These are phyloP conservation scores for Halisarca cf. caerulea DNA, from an alignment of 37 sponge, comb jelly and placozoan species.

Conservation along the genomic window DNA sequence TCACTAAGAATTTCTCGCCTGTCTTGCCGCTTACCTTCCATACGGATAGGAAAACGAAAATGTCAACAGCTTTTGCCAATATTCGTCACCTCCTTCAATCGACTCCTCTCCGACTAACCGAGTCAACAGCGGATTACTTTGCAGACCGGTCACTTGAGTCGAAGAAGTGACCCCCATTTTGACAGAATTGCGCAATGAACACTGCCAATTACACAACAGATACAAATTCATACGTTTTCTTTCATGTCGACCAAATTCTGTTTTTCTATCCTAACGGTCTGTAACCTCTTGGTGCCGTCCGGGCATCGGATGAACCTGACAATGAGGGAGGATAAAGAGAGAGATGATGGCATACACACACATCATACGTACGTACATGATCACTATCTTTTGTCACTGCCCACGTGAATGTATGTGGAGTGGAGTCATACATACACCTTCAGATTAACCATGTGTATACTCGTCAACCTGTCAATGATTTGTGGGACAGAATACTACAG, in stretches of 20 bases:
- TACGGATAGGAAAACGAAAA: constrained; percentile 57
- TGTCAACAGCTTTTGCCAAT: constrained; percentile 72
- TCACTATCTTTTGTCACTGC: no score
- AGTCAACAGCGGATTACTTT: constrained; percentile 51
- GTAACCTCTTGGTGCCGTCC: constrained; percentile 68
- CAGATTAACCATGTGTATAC: no score
- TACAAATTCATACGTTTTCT: no score
- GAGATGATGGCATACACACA: no score
- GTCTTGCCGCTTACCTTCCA: constrained; percentile 34
- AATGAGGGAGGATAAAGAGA: no score
- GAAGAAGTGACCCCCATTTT: constrained; percentile 66
- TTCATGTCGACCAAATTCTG: neutral
- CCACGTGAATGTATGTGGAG: no score
- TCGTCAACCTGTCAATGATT: no score
- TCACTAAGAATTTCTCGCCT: neutral
- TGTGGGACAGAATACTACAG: no score
- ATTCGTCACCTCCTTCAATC: constrained; percentile 42
- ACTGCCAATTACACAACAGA: neutral
- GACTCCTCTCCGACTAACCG: constrained; percentile 54
- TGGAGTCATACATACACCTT: no score
- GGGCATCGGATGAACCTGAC: constrained; percentile 57
- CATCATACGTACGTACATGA: no score
- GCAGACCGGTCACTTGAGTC: constrained; percentile 40
- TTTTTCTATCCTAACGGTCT: constrained; percentile 71
- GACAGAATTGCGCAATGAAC: neutral